phyloP scores from a whole-genome alignment of 2,113 vertebrate species.

The Cromileptes altivelis region DNA sequence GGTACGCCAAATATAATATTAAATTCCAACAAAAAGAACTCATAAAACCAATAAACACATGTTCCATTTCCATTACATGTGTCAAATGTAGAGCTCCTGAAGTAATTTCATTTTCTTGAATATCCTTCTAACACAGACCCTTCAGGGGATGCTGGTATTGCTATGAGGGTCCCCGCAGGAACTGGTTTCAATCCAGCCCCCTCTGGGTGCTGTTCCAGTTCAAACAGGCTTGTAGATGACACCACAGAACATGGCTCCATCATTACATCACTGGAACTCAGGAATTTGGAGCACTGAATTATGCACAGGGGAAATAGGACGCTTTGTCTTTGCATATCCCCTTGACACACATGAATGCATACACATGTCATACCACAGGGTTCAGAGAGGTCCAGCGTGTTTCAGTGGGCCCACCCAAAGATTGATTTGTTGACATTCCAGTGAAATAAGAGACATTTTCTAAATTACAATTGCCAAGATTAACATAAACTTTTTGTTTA shows the following conservation, averaged over 20 bases:
- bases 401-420: background rate
- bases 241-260: slow-evolving; percentile 10
- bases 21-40: too few relatives aligned
- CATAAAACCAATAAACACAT: background rate
- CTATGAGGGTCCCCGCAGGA: slow-evolving; percentile 37
- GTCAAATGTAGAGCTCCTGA: background rate
- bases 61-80: background rate
- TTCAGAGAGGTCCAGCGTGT: background rate
- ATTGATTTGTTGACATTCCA: background rate
- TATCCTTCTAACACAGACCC: slow-evolving; percentile 28
- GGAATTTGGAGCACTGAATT: slow-evolving; percentile 66
- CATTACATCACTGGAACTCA: slow-evolving; percentile 47
- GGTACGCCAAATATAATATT: too few relatives aligned
- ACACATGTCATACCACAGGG: background rate
- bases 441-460: too few relatives aligned
- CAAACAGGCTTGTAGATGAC: slow-evolving; percentile 29
- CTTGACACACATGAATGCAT: slow-evolving; percentile 44
- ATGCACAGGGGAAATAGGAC: slow-evolving; percentile 56
- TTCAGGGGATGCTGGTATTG: slow-evolving; percentile 27
- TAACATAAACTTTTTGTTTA: too few relatives aligned
- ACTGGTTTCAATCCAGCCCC: slow-evolving; percentile 58
- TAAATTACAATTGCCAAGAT: too few relatives aligned
- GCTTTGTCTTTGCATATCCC: slow-evolving; percentile 47
- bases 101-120: background rate
- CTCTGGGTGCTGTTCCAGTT: slow-evolving; percentile 78